Base-by-base conservation (phyloP, 2,797 vertebrate genomes). In the Epinephelus awoara region DNA sequence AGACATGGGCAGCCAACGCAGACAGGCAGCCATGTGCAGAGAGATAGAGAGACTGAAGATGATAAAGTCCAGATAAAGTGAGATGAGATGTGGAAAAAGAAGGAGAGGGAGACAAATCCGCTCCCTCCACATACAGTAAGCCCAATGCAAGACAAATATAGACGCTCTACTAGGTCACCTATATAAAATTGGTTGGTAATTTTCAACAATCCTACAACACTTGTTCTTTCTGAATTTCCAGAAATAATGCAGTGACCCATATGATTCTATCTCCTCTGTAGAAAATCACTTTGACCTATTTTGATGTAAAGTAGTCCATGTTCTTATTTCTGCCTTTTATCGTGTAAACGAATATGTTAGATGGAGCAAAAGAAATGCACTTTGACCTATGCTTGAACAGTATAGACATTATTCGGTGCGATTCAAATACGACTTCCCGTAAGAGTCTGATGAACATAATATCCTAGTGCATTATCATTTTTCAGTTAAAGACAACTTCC, bases 221-320 rank as follows among this genome's bases (percentile, higher is more conserved):
- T 88, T 82, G 81, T 92, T 94, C 90, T 90, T 83, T 74, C 81
- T 85, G 88, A 90, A 91, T 93, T 86, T 90, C 94, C 93, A 93
- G 93, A 94, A 95, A 94, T 95, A 94, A 95, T 95, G 93, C 87
- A 90, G 83, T 94, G 95, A 96, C 95, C 96, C 93, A 95, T 95
- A 93, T 92, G 88, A 90, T 91, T 94, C 80, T 88, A 89, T 82
- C 85, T 92, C 86, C 77, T 90, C 86, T 66, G 89, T 86, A 93
- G 90, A 90, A 94, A 94, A 93, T 93, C 81, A 88, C 89, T 89
- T 85, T 96, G 94, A 94, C 94, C 95, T 90, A 95, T 93, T 95
- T 95, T 84, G 83, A 89, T 84, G 77, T 88, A 91, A 96, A 95
- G 89, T 95, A 94, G 94, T 88, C 86, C 94, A 93, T 71, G 88